Percentiles rank a stretch among this genome's conserved stretches.
These are phyloP conservation scores for Pantala flavescens DNA, from an alignment of 1,140 invertebrate species.

Conservation along the genomic window DNA sequence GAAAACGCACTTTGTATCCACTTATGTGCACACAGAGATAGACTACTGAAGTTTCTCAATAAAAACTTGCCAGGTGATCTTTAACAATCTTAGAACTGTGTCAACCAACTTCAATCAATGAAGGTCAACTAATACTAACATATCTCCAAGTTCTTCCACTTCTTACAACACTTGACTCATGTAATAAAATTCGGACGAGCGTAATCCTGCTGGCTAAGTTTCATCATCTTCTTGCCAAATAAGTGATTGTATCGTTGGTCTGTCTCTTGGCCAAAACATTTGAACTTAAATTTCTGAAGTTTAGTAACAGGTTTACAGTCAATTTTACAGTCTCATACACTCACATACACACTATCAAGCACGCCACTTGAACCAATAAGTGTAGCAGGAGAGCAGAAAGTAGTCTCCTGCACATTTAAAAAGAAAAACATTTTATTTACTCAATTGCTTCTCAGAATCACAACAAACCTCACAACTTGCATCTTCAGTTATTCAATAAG, in stretches of 20 bases:
- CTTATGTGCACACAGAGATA: background rate
- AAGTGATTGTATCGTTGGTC: background rate
- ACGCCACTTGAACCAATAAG: background rate
- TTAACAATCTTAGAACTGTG: background rate
- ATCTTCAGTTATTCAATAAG: background rate
- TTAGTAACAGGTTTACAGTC: background rate
- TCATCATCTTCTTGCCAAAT: background rate
- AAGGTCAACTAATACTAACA: background rate
- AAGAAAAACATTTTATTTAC: background rate
- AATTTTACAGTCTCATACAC: background rate
- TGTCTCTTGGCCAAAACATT: slow-evolving; percentile 6
- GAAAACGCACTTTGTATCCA: background rate
- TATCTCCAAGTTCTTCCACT: slow-evolving; percentile 1
- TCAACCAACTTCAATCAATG: background rate
- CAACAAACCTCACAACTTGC: background rate
- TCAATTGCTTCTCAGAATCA: background rate
- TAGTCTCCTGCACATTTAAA: background rate
- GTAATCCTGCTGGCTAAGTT: slow-evolving; percentile 1
- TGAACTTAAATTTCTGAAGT: slow-evolving; percentile 1
- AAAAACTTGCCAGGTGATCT: slow-evolving; percentile 9
- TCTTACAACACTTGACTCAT: background rate
- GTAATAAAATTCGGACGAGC: slow-evolving; percentile 5
- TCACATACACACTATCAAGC: background rate
- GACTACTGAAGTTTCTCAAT: slow-evolving; percentile 6
- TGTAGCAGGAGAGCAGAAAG: background rate